These are phyloP conservation scores for Odontothrips loti DNA, from an alignment of 2,888 invertebrate species.

Conservation along the genomic window DNA sequence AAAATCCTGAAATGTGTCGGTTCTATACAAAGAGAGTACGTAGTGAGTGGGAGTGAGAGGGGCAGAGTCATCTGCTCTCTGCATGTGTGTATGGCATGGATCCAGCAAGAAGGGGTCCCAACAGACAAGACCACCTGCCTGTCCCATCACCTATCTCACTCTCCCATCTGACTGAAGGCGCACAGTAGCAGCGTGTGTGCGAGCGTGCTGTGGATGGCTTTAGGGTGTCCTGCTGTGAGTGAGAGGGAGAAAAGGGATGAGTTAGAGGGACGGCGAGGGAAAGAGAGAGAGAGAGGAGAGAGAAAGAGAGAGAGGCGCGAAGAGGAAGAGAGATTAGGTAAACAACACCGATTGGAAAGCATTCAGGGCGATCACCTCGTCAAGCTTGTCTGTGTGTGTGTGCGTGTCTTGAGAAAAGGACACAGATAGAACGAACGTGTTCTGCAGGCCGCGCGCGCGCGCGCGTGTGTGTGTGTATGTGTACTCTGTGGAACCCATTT, in stretches of 20 bases:
- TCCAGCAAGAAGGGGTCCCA: not conserved
- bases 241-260: not conserved
- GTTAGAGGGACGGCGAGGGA: not conserved
- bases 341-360: conserved; percentile 24
- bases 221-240: not conserved
- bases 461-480: no score
- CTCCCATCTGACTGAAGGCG: not conserved
- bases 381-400: not conserved
- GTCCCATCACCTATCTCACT: not conserved
- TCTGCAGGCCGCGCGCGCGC: no score
- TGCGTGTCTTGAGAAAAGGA: not conserved
- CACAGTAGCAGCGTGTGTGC: not conserved
- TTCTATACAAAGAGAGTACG: no score
- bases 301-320: not conserved
- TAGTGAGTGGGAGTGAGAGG: no score
- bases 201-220: not conserved
- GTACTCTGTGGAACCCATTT: not conserved
- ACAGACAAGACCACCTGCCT: not conserved
- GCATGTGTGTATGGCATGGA: not conserved
- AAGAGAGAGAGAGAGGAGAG: not conserved
- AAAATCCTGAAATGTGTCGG: no score
- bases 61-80: no score
- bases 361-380: conserved; percentile 22
- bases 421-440: not conserved
- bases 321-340: conserved; percentile 18